Evolutionary conservation across 2,888 invertebrate genomes (phyloP).

Genomic region (Xestoiulus laeticollis): DNA sequence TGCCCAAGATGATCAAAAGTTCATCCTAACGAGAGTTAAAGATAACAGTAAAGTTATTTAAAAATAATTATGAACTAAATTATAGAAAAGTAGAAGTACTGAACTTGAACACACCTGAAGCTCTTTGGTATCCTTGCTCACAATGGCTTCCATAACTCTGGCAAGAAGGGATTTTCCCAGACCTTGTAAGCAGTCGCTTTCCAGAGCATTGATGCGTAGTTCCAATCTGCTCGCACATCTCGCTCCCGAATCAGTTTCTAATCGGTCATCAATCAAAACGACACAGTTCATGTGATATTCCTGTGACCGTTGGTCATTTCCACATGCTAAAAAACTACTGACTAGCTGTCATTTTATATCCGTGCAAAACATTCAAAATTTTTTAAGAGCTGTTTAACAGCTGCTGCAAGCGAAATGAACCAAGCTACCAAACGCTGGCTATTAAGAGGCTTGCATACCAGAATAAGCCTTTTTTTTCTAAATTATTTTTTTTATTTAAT

Average conservation of each 20-base stretch:
- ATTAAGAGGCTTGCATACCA: too few relatives aligned
- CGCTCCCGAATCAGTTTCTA: neutral
- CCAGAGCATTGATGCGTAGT: neutral
- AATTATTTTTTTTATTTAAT: too few relatives aligned
- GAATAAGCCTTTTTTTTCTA: too few relatives aligned
- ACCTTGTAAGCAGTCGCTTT: constrained; percentile 15
- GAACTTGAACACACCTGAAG: neutral
- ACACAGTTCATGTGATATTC: neutral
- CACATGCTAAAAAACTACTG: neutral
- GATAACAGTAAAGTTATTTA: neutral
- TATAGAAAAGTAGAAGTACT: neutral
- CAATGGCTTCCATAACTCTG: neutral
- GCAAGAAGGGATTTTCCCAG: neutral
- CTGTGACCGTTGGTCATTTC: neutral
- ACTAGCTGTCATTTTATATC: neutral
- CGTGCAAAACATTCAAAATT: neutral
- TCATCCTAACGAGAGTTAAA: neutral
- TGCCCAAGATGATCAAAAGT: neutral
- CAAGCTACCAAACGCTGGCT: too few relatives aligned
- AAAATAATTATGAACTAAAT: neutral
- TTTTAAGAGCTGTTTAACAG: too few relatives aligned
- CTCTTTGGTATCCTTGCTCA: neutral
- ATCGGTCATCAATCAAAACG: neutral
- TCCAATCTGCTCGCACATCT: neutral
- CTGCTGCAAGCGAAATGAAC: too few relatives aligned